These are phyloP conservation scores for Seison nebaliae DNA, from an alignment of 1,140 invertebrate species.

Conservation along the genomic window DNA sequence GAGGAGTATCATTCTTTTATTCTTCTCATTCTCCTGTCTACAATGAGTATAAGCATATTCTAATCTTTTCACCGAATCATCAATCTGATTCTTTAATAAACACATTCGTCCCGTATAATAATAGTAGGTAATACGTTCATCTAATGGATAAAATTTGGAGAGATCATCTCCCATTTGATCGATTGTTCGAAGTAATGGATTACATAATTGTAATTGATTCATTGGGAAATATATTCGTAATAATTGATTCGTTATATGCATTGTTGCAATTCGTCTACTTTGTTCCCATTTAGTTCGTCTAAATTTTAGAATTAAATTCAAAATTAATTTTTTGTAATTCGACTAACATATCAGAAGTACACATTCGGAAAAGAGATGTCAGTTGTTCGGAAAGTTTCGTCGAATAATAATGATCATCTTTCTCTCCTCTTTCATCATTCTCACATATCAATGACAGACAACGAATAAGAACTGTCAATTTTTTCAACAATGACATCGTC, in stretches of 20 bases:
- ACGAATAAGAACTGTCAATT: too few relatives aligned
- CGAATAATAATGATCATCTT: too few relatives aligned
- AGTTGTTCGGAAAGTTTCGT: too few relatives aligned
- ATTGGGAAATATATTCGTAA: constrained; percentile 76
- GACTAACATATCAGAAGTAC: too few relatives aligned
- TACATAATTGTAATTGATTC: constrained; percentile 81
- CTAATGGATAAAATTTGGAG: constrained; percentile 55
- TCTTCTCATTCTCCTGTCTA: constrained; percentile 48
- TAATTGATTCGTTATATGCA: constrained; percentile 75
- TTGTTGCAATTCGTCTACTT: constrained; percentile 73
- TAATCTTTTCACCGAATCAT: constrained; percentile 60
- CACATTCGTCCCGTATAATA: constrained; percentile 86
- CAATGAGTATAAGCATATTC: constrained; percentile 73
- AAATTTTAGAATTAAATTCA: too few relatives aligned
- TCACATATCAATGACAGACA: too few relatives aligned
- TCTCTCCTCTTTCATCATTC: too few relatives aligned
- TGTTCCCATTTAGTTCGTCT: too few relatives aligned
- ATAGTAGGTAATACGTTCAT: constrained; percentile 63
- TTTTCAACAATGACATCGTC: too few relatives aligned
- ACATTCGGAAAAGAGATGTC: too few relatives aligned
- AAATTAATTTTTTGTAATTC: too few relatives aligned
- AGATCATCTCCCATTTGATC: constrained; percentile 61
- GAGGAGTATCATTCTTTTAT: constrained; percentile 71
- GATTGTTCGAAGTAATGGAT: constrained; percentile 76
- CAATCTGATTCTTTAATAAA: constrained; percentile 90